phyloP scores from a whole-genome alignment of 1,140 invertebrate genomes.

The Procambarus clarkii region DNA sequence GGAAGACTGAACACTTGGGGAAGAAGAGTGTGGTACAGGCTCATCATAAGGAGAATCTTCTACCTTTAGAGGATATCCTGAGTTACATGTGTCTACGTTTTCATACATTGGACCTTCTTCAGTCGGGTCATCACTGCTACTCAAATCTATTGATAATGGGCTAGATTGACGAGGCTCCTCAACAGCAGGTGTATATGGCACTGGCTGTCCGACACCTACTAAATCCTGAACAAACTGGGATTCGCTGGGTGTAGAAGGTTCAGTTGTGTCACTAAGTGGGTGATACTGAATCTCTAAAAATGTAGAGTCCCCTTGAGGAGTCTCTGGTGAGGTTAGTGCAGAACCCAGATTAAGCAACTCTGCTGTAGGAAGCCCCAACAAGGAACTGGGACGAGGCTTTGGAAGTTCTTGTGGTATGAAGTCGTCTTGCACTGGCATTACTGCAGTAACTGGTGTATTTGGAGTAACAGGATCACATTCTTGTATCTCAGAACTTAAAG shows the following conservation, averaged over 20 bases:
- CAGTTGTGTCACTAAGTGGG: constrained; percentile 71
- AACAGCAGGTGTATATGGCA: constrained; percentile 37
- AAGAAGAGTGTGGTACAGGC: constrained; percentile 14
- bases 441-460: constrained; percentile 4
- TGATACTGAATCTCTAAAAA: constrained; percentile 72
- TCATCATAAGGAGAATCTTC: constrained; percentile 23
- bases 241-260: constrained; percentile 71
- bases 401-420: constrained; percentile 53
- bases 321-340: constrained; percentile 69
- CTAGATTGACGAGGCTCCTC: constrained; percentile 65
- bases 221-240: constrained; percentile 70
- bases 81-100: constrained; percentile 56
- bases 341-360: constrained; percentile 57
- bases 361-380: constrained; percentile 59
- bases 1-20: constrained; percentile 60
- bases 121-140: constrained; percentile 70
- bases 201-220: constrained; percentile 32
- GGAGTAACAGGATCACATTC: constrained; percentile 9
- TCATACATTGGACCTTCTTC: constrained; percentile 72
- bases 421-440: constrained; percentile 48
- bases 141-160: constrained; percentile 70
- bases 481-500: constrained; percentile 32
- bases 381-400: constrained; percentile 60
- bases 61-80: constrained; percentile 3
- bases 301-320: constrained; percentile 71